Evolutionary conservation across 2,888 invertebrate genomes (phyloP).

Genomic region (Panopea generosa): DNA sequence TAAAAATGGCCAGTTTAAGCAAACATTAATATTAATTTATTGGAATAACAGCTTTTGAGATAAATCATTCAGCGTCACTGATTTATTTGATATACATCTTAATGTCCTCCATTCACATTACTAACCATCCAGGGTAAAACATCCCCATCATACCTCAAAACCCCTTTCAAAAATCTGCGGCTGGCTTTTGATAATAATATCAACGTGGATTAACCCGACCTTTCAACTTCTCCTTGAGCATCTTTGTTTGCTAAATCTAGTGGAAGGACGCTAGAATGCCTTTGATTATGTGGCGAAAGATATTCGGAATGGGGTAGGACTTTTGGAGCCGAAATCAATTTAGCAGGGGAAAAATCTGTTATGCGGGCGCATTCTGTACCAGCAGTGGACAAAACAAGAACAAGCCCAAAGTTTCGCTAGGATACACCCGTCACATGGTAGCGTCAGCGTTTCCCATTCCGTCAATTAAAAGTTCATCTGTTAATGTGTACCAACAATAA

Average conservation of each 20-base stretch:
- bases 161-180: no score
- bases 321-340: slow-evolving; percentile 10
- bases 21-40: slow-evolving; percentile 4
- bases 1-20: no score
- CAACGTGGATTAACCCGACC: background rate
- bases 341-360: background rate
- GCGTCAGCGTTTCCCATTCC: background rate
- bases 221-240: background rate
- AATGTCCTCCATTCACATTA: no score
- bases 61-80: no score
- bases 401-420: slow-evolving; percentile 1
- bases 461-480: slow-evolving; percentile 1
- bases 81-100: no score
- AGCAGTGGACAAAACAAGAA: slow-evolving; percentile 7
- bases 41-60: background rate
- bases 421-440: background rate
- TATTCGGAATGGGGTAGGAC: slow-evolving; percentile 15
- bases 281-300: slow-evolving; percentile 2
- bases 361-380: background rate
- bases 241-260: slow-evolving; percentile 10
- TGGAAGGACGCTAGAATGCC: background rate
- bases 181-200: slow-evolving; percentile 7
- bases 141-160: no score
- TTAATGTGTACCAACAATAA: slow-evolving; percentile 1
- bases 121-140: no score